Percentiles rank a stretch among this genome's conserved stretches.
phyloP scores from a whole-genome alignment of 2,888 invertebrate genomes.

The Dynastes tityus region DNA sequence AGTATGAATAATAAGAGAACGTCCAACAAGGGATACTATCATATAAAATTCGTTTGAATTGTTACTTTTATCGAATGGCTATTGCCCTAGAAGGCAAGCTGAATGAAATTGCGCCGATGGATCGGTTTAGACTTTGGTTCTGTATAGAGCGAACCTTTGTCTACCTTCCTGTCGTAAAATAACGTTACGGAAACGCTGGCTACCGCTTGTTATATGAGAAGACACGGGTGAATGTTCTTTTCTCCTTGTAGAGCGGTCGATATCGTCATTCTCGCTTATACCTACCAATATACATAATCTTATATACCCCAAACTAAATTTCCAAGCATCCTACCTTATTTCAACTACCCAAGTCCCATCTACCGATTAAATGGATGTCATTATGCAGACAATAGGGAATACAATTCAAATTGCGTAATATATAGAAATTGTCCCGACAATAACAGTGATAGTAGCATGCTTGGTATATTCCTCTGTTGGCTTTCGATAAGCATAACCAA shows the following conservation, averaged over 20 bases:
- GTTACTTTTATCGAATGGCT: conserved; percentile 49
- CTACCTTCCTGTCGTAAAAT: conserved; percentile 48
- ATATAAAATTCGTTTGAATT: conserved; percentile 45
- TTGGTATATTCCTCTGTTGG: neutral
- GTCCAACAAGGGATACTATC: conserved; percentile 14
- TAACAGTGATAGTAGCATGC: neutral
- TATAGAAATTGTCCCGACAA: conserved; percentile 27
- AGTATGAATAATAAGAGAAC: conserved; percentile 36
- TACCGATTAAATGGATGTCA: conserved; percentile 7
- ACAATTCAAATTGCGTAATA: conserved; percentile 19
- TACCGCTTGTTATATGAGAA: conserved; percentile 36
- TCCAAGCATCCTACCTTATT: neutral
- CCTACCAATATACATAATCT: conserved; percentile 40
- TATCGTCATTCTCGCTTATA: conserved; percentile 37
- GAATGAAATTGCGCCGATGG: conserved; percentile 26
- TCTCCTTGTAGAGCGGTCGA: conserved; percentile 32
- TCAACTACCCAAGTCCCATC: conserved; percentile 1
- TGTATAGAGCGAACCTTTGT: conserved; percentile 40
- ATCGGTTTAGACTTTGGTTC: conserved; percentile 46
- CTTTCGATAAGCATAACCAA: neutral
- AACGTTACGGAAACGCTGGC: conserved; percentile 35
- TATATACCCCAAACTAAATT: conserved; percentile 33
- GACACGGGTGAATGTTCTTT: conserved; percentile 44
- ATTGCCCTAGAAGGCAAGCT: conserved; percentile 35
- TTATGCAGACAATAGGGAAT: neutral